phyloP scores from a whole-genome alignment of 2,113 vertebrate species.

The Mungos mungo region DNA sequence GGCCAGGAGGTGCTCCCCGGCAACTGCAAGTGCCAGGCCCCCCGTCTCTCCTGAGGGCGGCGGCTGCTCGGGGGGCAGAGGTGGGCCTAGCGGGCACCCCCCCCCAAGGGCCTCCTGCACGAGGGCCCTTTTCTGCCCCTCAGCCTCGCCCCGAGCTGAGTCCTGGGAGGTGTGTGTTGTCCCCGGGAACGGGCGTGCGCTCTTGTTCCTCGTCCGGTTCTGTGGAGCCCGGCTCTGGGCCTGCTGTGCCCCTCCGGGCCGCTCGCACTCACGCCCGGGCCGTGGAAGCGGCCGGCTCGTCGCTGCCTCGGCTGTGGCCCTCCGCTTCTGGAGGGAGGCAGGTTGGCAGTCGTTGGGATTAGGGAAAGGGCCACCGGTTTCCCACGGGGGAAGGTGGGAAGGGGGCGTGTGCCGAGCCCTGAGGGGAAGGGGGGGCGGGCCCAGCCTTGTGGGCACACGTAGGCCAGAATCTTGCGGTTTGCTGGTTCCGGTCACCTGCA shows the following conservation, averaged over 20 bases:
- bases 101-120: neutral
- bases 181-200: accelerated
- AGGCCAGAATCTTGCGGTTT: neutral
- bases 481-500: accelerated
- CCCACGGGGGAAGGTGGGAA: too few relatives aligned
- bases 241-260: accelerated
- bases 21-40: accelerated
- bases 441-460: neutral
- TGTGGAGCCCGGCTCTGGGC: accelerated
- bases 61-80: accelerated
- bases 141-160: neutral
- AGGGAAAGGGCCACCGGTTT: neutral
- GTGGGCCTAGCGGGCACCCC: neutral
- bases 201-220: accelerated
- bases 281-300: accelerated
- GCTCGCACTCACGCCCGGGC: accelerated
- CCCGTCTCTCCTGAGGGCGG: neutral
- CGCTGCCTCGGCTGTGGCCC: too few relatives aligned
- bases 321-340: too few relatives aligned
- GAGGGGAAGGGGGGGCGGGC: neutral
- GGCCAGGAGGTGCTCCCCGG: neutral
- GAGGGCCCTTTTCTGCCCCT: neutral
- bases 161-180: accelerated
- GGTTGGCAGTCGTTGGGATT: neutral
- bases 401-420: too few relatives aligned